Base-by-base conservation (phyloP, 30 jellyfish, hydroid and myxozoan genomes). In the Turritopsis rubra region DNA sequence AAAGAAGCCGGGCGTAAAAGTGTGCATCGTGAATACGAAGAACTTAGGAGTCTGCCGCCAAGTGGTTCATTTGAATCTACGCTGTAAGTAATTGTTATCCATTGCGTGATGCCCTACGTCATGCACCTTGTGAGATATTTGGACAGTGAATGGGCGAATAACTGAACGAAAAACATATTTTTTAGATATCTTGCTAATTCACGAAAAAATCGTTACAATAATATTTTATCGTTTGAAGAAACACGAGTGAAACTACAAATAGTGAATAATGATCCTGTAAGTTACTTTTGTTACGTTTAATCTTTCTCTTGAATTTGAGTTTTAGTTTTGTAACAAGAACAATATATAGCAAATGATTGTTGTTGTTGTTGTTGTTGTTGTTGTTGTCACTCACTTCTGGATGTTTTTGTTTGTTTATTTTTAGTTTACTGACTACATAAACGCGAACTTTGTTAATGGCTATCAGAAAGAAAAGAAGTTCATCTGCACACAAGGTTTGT, bases 401-500 rank as follows among this genome's bases (percentile, higher is more conserved):
- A 79, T n/a, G 24, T 79, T 0, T 21, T 79, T n/a, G 53, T 79
- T 21, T 21, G 71, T 54, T 66, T 90, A 5, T 77, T 82, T 89
- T 80, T 72, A 91, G 97, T 84, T 85, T 81, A 72, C 97, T 65
- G 97, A 87, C 75, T 91, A 91, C 87, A 91, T 91, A 54, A 91
- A 91, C 84, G 97, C 96, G 28, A 91, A 86, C 29, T 91, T 72
- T 72, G 95, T 91, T 29, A 89, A 83, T 72, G 95, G 96, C 20
- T 73, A 28, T 71, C 52, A 71, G 26, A 30, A 28, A 17, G 73
- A 82, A 23, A 82, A 82, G 87, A 82, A 82, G 21, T 91, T 86
- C 71, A 87, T 91, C 41, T 91, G 97, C 86, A 88, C 97, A 0
- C 97, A 91, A 87, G 97, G 97, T 91, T 29, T 26, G 17, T 21